These are phyloP conservation scores for Pygoscelis adeliae DNA, from an alignment of 2,113 vertebrate genomes.

Conservation along the genomic window DNA sequence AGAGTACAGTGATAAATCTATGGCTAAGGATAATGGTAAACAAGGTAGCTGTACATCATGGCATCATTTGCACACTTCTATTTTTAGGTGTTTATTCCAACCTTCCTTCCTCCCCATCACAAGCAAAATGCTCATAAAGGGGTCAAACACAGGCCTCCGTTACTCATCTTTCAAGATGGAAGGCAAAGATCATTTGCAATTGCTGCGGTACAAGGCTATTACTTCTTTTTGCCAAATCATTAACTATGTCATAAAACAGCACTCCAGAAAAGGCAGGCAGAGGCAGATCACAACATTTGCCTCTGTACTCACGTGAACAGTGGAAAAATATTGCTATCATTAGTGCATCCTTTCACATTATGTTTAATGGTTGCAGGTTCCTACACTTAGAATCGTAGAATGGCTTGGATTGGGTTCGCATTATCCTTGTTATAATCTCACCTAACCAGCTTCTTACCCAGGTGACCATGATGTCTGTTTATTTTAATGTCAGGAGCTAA, in stretches of 20 bases:
- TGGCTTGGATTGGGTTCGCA: not conserved
- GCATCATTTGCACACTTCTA: not conserved
- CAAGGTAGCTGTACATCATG: not conserved
- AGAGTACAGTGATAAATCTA: not conserved
- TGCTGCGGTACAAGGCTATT: not conserved
- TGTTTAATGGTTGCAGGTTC: not conserved
- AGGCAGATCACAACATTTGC: not conserved
- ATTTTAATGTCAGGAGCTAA: not conserved
- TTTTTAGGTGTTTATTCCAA: not conserved
- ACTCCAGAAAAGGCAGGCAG: not conserved
- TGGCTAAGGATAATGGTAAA: slow-evolving; percentile 7
- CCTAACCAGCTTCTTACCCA: not conserved
- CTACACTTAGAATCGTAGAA: not conserved
- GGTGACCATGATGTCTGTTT: not conserved
- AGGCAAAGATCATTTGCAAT: slow-evolving; percentile 14
- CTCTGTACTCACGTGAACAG: not conserved
- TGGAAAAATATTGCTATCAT: not conserved
- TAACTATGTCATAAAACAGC: not conserved
- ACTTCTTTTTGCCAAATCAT: not conserved
- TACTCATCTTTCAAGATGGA: not conserved
- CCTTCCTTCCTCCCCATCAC: not conserved
- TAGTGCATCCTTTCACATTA: not conserved
- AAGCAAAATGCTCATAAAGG: not conserved
- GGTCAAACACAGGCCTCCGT: not conserved
- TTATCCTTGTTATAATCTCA: not conserved